phyloP scores from a whole-genome alignment of 2,113 vertebrate genomes.

The Mungos mungo region DNA sequence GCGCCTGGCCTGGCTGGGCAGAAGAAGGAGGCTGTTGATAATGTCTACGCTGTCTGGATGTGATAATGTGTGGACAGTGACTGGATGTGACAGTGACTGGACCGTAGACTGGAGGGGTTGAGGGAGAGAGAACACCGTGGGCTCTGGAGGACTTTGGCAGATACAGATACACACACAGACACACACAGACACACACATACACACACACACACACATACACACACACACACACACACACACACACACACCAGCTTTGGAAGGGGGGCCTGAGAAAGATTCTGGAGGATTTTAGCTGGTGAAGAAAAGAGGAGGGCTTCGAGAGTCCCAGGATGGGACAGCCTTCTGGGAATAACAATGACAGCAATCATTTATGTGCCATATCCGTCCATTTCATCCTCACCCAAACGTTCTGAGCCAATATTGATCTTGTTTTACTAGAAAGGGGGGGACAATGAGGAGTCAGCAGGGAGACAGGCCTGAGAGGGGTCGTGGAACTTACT shows the following conservation, averaged over 20 bases:
- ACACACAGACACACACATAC: background rate
- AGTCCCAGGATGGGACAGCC: background rate
- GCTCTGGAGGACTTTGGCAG: background rate
- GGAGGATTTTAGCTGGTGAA: background rate
- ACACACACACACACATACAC: fast-evolving
- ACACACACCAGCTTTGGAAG: background rate
- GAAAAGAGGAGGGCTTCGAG: background rate
- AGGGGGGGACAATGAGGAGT: background rate
- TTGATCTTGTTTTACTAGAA: background rate
- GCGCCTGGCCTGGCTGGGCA: background rate
- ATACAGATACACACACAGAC: too few relatives aligned
- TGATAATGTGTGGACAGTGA: background rate
- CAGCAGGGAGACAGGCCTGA: background rate
- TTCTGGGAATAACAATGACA: background rate
- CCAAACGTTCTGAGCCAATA: background rate
- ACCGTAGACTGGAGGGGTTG: background rate
- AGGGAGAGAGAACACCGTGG: background rate
- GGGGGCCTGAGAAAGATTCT: background rate
- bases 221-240: background rate
- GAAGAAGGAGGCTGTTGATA: background rate
- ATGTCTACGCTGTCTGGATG: background rate
- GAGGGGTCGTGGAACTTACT: background rate
- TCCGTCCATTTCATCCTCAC: background rate
- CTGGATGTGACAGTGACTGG: background rate
- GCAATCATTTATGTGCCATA: background rate